These are phyloP conservation scores for Salmo trutta DNA, from an alignment of 2,797 vertebrate species.

Conservation along the genomic window DNA sequence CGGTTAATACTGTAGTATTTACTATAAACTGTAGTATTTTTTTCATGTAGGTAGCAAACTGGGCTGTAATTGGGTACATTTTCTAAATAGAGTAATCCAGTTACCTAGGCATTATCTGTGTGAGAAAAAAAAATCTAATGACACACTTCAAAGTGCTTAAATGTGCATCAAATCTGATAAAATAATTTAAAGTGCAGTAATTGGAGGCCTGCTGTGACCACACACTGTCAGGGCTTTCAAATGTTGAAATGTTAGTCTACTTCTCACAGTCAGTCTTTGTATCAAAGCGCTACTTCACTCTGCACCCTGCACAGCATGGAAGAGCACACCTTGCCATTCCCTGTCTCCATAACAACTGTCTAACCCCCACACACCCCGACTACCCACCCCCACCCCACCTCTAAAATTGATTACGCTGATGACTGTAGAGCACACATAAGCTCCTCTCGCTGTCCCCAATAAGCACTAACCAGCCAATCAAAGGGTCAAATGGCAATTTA, in stretches of 20 bases:
- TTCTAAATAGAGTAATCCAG: not conserved
- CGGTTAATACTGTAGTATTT: too few relatives aligned
- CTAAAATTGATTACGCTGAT: too few relatives aligned
- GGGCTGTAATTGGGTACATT: not conserved
- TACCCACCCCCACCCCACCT: too few relatives aligned
- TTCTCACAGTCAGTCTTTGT: not conserved
- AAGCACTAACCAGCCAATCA: not conserved
- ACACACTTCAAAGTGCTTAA: not conserved
- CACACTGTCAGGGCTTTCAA: not conserved
- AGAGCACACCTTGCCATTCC: not conserved
- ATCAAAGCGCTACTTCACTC: not conserved
- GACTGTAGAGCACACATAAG: not conserved
- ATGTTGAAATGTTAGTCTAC: not conserved
- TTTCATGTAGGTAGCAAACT: not conserved
- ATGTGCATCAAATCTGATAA: not conserved
- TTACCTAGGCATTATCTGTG: not conserved
- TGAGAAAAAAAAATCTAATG: not conserved
- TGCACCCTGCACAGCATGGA: not conserved
- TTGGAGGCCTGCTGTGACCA: not conserved
- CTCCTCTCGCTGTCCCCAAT: not conserved
- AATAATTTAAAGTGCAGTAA: not conserved
- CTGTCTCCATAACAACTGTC: not conserved
- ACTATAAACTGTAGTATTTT: not conserved
- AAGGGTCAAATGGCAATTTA: too few relatives aligned
- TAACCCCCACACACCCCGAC: too few relatives aligned